These are phyloP conservation scores for Anthopleura xanthogrammica DNA, from an alignment of 92 coral and sea anemone species.

Conservation along the genomic window DNA sequence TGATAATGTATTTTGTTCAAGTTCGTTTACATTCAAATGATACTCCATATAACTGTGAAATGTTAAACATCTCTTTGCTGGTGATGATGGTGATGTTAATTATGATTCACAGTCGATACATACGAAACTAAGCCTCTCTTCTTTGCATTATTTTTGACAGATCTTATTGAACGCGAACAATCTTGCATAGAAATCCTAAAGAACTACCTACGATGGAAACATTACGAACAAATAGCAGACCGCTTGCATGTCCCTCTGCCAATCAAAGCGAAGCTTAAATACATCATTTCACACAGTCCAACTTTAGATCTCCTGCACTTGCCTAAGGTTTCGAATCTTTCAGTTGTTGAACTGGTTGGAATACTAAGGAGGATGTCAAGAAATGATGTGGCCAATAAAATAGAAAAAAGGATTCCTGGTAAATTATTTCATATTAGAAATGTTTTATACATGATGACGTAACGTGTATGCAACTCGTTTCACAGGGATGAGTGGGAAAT, in stretches of 20 bases:
- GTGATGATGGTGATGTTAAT: too few species aligned
- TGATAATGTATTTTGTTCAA: too few species aligned
- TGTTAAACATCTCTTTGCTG: too few species aligned
- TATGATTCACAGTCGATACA: too few species aligned
- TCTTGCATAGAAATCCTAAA: neutral
- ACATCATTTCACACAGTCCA: neutral
- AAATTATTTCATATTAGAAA: neutral
- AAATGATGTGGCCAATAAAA: conserved; percentile 3
- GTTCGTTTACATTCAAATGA: too few species aligned
- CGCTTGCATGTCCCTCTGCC: neutral
- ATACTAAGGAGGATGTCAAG: neutral
- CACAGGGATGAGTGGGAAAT: too few species aligned
- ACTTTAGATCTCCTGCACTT: conserved; percentile 1
- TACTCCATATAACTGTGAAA: too few species aligned
- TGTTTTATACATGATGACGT: too few species aligned
- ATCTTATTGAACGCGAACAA: neutral
- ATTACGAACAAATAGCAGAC: conserved; percentile 8
- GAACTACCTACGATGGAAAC: neutral
- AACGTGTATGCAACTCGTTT: too few species aligned
- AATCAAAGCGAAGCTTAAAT: conserved; percentile 2
- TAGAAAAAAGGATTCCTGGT: neutral
- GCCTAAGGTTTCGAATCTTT: neutral
- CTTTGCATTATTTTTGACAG: neutral
- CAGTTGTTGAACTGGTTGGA: neutral
- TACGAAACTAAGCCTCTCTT: too few species aligned